Conservation (phyloP, 2,113 vertebrate species). For the Pteropus alecto region DNA sequence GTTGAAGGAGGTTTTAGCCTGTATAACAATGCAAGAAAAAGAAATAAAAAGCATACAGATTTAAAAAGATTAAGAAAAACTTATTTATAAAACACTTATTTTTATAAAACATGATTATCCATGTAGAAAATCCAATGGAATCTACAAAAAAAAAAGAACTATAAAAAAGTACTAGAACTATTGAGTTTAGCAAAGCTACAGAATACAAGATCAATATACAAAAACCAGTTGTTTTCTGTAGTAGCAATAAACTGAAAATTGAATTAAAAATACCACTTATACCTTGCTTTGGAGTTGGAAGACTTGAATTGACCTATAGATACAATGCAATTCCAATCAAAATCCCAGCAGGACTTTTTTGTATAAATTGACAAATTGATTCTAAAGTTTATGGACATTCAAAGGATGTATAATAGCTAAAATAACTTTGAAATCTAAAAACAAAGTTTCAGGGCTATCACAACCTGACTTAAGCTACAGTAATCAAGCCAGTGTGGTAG, state of each 20-base stretch:
- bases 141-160: not conserved
- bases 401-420: not conserved
- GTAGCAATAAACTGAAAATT: not conserved
- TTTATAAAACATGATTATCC: not conserved
- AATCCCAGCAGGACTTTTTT: not conserved
- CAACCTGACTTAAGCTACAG: not conserved
- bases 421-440: not conserved
- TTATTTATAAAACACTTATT: not conserved
- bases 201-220: not conserved
- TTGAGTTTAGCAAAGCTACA: not conserved
- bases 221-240: not conserved
- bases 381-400: not conserved
- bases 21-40: not conserved
- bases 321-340: not conserved
- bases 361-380: not conserved
- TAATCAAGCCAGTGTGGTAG: not conserved
- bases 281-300: not conserved
- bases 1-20: not conserved
- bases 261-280: not conserved
- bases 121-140: not conserved
- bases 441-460: not conserved
- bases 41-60: not conserved
- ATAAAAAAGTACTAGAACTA: not conserved
- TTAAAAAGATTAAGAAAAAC: conserved; percentile 8
- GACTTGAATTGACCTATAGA: not conserved